Base-by-base conservation (phyloP, 2,113 vertebrate species). In the Thomomys bottae region DNA sequence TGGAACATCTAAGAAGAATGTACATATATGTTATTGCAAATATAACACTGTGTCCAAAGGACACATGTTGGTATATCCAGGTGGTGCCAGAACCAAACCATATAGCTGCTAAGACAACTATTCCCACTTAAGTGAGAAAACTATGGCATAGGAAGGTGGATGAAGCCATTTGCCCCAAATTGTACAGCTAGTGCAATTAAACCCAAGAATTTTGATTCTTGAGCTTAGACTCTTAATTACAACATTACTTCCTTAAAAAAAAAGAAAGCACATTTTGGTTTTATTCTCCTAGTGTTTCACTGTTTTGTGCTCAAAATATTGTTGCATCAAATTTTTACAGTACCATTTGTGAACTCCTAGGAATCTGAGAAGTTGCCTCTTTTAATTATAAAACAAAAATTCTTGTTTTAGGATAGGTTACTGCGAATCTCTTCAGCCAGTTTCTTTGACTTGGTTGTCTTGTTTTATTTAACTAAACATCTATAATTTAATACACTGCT, bases 381-480 rank as follows among this genome's bases (percentile, higher is more conserved):
- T 87, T 96, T 78, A 82, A 73, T 85, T 85, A 68, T 85, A 32
- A 92, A 54, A 54, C 49, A 54, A 87, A 86, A 90, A 42, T 75
- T 1, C 28, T 45, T 84, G 28, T 94, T 71, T 84, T 71, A 87
- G 38, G 32, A 72, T 80, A 8, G 49, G 90, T 67, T 76, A 90
- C n/a, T 30, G 20, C 34, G 71, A 83, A 34, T 80, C 67, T 92
- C 70, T 90, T 75, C 32, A 86, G 76, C 32, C 61, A 66, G 30
- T 77, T 82, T 92, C 61, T 92, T 66, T 92, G 76, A 92, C 9
- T 85, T 90, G 40, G n/a, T 28, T 63, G 23, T 88, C 76, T 87
- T 92, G 66, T 71, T 88, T 92, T 95, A 95, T 88, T 93, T 88
- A 87, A 76, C 9, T 21, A 36, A 80, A 67, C 38, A 91, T 89